Evolutionary conservation across 2,797 vertebrate species (phyloP), one percentile per base, ranked within the genome.

Genomic region (Siniperca obscura): DNA sequence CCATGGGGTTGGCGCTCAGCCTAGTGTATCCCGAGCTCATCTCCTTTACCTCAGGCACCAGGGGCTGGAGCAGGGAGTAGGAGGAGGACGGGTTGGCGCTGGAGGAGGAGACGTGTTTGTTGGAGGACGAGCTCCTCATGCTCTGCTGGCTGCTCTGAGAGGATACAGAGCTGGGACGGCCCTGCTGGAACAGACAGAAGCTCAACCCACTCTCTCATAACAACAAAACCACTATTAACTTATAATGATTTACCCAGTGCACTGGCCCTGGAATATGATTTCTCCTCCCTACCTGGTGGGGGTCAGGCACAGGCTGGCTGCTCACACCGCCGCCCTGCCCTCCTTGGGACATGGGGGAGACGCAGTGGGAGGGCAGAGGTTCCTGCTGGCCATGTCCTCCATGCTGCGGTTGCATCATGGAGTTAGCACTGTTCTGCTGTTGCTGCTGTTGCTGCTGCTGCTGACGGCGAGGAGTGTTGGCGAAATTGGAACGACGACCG

Each of bases 41-140:
- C 93, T 95, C 94, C 94, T 95, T 95, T 93, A 95, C 94, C 93
- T 95, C 94, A 89, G 94, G 92, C 86, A 95, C 91, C 93, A 95
- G 88, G 85, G 93, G 93, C 88, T 95, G 94, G 61, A 95, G 94
- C 84, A 95, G 91, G 77, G 94, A 94, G 91, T 95, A 95, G 82
- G 94, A 95, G 89, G 93, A 92, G 88, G 92, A 90, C 3, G 94
- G 89, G 81, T 89, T 56, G 62, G 89, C 70, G 69, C 88, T 91
- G 77, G 93, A 91, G 67, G 94, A 92, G 59, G 93, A 90, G 60
- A 91, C 87, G 78, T 94, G 92, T 89, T 95, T 94, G 86, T 91
- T 93, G 87, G 92, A 93, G 83, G 94, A 91, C 0, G 94, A 93
- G 89, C 90, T 93, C 92, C 93, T 94, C 93, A 94, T 95, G 90